Evolutionary conservation across 1,140 invertebrate species (phyloP).

Genomic region (Ceratina calcarata): DNA sequence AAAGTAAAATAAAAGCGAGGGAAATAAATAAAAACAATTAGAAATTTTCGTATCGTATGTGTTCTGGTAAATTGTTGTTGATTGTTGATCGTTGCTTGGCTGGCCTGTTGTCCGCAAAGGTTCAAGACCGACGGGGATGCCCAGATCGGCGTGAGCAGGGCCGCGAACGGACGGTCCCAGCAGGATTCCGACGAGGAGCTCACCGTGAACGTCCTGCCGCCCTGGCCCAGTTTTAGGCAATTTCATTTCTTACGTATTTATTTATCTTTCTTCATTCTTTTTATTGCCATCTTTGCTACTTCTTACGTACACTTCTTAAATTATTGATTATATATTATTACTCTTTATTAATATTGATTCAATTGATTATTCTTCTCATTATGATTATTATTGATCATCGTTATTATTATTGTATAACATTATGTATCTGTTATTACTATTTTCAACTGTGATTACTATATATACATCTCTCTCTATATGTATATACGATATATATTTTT

Average conservation of each 20-base stretch:
- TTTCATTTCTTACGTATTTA: conserved; percentile 81
- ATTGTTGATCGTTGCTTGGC: conserved; percentile 78
- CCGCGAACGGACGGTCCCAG: conserved; percentile 70
- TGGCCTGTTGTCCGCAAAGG: conserved; percentile 78
- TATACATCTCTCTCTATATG: too few relatives aligned
- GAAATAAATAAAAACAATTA: conserved; percentile 3
- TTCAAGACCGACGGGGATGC: conserved; percentile 79
- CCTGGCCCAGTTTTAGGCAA: conserved; percentile 81
- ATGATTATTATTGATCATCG: conserved; percentile 56
- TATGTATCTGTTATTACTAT: conserved; percentile 34
- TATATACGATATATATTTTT: neutral
- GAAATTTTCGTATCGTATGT: conserved; percentile 40
- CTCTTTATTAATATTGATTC: conserved; percentile 56
- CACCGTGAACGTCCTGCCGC: conserved; percentile 80
- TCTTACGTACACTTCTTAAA: conserved; percentile 64
- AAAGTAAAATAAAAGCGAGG: neutral
- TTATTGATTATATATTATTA: conserved; percentile 42
- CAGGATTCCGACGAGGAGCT: conserved; percentile 80
- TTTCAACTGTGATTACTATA: conserved; percentile 32
- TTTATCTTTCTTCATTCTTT: conserved; percentile 75
- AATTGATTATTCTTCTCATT: conserved; percentile 58
- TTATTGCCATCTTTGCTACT: conserved; percentile 76
- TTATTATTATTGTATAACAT: conserved; percentile 55
- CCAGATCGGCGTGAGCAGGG: conserved; percentile 75
- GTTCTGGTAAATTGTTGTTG: conserved; percentile 59